Percentiles rank a stretch among this genome's conserved stretches.
phyloP scores from a whole-genome alignment of 2,797 vertebrate species.

The Bradypus variegatus region DNA sequence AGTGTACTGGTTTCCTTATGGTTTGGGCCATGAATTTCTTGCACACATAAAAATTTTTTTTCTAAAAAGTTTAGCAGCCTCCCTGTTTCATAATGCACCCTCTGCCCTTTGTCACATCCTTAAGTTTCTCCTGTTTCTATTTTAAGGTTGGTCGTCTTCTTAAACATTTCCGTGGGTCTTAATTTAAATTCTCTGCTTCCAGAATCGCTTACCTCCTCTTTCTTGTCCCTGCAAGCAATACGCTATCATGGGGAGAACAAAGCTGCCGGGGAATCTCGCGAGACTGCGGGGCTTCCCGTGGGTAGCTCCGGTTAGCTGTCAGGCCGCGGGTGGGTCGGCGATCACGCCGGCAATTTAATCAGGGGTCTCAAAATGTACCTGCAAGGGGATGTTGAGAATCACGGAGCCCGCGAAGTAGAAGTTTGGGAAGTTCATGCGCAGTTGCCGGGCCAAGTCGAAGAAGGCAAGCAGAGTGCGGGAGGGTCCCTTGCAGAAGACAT shows the following conservation, averaged over 20 bases:
- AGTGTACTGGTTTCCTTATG: too few relatives aligned
- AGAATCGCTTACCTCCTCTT: fast-evolving
- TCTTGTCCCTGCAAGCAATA: fast-evolving
- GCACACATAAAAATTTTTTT: too few relatives aligned
- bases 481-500: conserved; percentile 66
- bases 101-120: background rate
- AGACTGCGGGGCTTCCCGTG: fast-evolving
- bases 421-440: too few relatives aligned
- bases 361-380: conserved; percentile 76
- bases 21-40: too few relatives aligned
- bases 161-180: background rate
- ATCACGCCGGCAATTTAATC: background rate
- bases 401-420: too few relatives aligned
- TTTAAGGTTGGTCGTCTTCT: background rate
- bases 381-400: conserved; percentile 44
- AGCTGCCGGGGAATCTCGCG: too few relatives aligned
- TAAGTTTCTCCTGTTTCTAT: background rate
- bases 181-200: too few relatives aligned
- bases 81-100: too few relatives aligned
- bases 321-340: background rate
- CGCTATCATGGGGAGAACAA: fast-evolving
- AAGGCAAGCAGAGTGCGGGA: too few relatives aligned
- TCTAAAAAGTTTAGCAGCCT: too few relatives aligned
- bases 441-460: too few relatives aligned
- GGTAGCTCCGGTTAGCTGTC: fast-evolving